These are phyloP conservation scores for Lucilia cuprina DNA, from an alignment of 1,140 invertebrate species.

Conservation along the genomic window DNA sequence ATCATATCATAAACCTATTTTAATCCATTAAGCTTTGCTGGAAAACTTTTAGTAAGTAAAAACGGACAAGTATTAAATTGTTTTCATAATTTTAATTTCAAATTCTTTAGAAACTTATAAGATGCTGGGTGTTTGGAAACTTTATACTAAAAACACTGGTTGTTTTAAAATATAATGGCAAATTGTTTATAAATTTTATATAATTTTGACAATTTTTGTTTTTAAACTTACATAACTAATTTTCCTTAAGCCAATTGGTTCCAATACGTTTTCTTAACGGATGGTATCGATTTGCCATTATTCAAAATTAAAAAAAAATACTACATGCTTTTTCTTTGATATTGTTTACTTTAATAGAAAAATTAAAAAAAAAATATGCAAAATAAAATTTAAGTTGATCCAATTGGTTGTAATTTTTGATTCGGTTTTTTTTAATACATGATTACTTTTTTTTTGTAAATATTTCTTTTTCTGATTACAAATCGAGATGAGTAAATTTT, in stretches of 20 bases:
- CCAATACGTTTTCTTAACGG: too few species aligned
- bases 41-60: too few species aligned
- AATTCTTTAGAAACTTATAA: too few species aligned
- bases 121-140: too few species aligned
- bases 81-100: too few species aligned
- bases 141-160: too few species aligned
- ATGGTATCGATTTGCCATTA: conserved; percentile 24
- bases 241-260: too few species aligned
- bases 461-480: background rate
- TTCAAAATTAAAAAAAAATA: background rate
- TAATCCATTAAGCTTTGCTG: too few species aligned
- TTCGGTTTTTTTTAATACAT: background rate
- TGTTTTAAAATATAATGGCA: too few species aligned
- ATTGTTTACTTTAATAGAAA: background rate
- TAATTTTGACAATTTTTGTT: background rate
- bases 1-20: too few species aligned
- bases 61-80: too few species aligned
- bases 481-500: conserved; percentile 22
- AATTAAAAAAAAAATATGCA: background rate
- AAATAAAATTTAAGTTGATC: conserved; percentile 13
- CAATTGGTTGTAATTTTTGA: conserved; percentile 21
- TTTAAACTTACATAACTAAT: too few species aligned
- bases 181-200: background rate
- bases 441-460: background rate
- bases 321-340: background rate